Percentiles rank a stretch among this genome's conserved stretches.
Conservation (phyloP, 2,888 invertebrate species). For the Acleris sparsana region DNA sequence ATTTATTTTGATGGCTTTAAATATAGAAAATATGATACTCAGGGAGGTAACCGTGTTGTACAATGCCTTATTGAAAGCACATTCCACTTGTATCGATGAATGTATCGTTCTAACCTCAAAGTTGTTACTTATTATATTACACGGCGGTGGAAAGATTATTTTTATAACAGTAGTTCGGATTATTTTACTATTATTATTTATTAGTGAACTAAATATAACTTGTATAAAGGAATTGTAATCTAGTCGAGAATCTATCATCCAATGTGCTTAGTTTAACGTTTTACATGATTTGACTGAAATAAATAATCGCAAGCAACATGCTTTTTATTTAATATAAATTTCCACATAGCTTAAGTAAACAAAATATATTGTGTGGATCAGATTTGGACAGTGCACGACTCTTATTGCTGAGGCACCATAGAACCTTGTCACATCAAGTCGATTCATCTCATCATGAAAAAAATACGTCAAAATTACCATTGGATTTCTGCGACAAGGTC, state of each 20-base stretch:
- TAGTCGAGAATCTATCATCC: slow-evolving; percentile 37
- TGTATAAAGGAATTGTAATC: slow-evolving; percentile 39
- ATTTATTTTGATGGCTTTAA: no score
- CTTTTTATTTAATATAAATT: slow-evolving; percentile 9
- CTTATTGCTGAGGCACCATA: no score
- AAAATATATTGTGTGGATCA: no score
- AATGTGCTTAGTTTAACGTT: slow-evolving; percentile 43
- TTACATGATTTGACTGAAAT: slow-evolving; percentile 66
- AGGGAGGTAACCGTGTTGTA: no score
- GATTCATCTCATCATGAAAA: no score
- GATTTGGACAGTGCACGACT: no score
- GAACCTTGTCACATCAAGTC: no score
- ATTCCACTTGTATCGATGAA: no score
- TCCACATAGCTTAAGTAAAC: not conserved
- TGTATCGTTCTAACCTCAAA: not conserved
- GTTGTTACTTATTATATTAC: not conserved
- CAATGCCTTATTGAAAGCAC: no score
- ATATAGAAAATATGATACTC: no score
- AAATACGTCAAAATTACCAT: no score
- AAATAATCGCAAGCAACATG: slow-evolving; percentile 54
- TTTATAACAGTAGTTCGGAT: slow-evolving; percentile 21
- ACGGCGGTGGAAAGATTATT: slow-evolving; percentile 23
- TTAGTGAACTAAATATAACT: not conserved
- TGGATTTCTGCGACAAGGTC: no score
- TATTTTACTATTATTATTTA: slow-evolving; percentile 5